Conservation (phyloP, 2,113 vertebrate genomes). For the Anhinga anhinga region DNA sequence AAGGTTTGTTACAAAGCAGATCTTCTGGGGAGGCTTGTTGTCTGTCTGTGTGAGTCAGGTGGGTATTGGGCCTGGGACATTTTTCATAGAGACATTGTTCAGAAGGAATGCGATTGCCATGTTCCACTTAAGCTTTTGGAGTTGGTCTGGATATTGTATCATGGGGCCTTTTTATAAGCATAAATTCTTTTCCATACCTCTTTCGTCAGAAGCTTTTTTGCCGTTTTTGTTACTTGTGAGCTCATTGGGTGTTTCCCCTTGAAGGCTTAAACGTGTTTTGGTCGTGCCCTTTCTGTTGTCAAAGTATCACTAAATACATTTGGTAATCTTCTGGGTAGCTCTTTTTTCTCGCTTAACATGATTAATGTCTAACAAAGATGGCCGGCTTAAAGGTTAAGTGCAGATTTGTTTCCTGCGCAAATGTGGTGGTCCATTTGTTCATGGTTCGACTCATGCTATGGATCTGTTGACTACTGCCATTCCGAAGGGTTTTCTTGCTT, state of each 20-base stretch:
- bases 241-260: not conserved
- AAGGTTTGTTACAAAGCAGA: not conserved
- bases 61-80: fast-evolving
- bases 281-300: not conserved
- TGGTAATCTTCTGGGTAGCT: not conserved
- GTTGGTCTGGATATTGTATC: not conserved
- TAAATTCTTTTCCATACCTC: not conserved
- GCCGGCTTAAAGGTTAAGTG: not conserved
- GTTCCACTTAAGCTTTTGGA: not conserved
- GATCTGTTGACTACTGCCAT: fast-evolving
- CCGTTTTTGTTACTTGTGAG: not conserved
- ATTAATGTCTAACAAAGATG: not conserved
- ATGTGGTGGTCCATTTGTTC: not conserved
- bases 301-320: not conserved
- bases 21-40: not conserved
- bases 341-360: not conserved
- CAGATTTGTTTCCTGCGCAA: not conserved
- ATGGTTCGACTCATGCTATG: fast-evolving
- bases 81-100: not conserved
- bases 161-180: not conserved
- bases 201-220: not conserved
- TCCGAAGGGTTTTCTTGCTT: not conserved
- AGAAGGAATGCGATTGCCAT: not conserved
- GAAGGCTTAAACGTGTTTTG: not conserved
- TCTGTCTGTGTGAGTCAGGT: fast-evolving